Conservation (phyloP, 2,797 vertebrate genomes). For the Spinibarbus caldwelli region DNA sequence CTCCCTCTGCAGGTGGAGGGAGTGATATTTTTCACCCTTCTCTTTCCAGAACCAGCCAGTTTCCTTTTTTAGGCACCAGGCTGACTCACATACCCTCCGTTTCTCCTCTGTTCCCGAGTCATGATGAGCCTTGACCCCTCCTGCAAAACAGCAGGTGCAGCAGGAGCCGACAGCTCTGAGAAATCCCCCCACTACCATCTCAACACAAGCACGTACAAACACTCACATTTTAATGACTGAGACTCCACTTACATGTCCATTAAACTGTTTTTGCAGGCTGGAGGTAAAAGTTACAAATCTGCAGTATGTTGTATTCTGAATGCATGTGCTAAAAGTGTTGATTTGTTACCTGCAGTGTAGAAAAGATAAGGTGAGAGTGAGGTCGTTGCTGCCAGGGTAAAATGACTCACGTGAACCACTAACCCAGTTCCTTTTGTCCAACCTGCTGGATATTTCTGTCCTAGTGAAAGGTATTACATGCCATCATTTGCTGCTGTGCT, state of each 20-base stretch:
- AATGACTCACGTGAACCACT: constrained; percentile 40
- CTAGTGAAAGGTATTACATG: background rate
- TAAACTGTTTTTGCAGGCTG: background rate
- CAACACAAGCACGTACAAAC: background rate
- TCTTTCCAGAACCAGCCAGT: constrained; percentile 61
- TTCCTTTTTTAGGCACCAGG: constrained; percentile 76
- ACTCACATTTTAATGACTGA: constrained; percentile 1
- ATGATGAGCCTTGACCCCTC: constrained; percentile 62
- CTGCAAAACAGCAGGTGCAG: constrained; percentile 74
- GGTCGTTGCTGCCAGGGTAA: constrained; percentile 9
- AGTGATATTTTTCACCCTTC: constrained; percentile 67
- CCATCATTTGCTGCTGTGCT: background rate
- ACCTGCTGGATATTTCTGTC: constrained; percentile 15
- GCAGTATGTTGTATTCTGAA: background rate
- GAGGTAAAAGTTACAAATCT: constrained; percentile 16
- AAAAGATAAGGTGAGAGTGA: constrained; percentile 12
- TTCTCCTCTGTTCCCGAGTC: constrained; percentile 73
- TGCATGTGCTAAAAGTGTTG: background rate
- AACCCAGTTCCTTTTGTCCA: constrained; percentile 38
- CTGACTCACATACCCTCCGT: constrained; percentile 69
- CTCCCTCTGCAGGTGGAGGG: constrained; percentile 2
- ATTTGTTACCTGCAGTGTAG: background rate
- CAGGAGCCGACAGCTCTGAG: constrained; percentile 20
- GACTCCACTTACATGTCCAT: constrained; percentile 9
- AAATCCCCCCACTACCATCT: constrained; percentile 14